Evolutionary conservation across 2,888 invertebrate species (phyloP), one percentile per base, ranked within the genome.

Genomic region (Amphipoea oculea): DNA sequence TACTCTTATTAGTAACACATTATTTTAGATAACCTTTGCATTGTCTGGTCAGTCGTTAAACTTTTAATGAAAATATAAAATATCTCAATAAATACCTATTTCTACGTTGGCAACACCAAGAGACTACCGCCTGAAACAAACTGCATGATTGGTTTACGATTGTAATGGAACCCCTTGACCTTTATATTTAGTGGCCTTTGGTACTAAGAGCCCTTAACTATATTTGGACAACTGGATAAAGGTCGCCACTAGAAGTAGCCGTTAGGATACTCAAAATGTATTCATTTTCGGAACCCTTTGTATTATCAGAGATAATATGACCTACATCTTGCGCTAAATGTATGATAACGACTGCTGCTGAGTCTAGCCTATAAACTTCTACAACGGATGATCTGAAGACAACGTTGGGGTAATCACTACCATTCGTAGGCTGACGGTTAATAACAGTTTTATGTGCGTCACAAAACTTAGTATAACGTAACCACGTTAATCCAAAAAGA

Each of bases 101-200:
- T 60, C 29, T 45, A 70, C 62, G 5, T 48, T 77, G 29, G 70
- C 75, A 68, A 79, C 57, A 76, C 65, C 70, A 70, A 80, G 57
- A 77, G 71, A 65, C 63, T 73, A 72, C 6, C 76, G 71, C 73
- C 87, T 88, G 89, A 72, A 86, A 81, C 85, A 82, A 90, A 90
- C 87, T 81, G 86, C 73, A 74, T 67, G 70, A 78, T 81, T 86
- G 87, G 85, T 89, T 90, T 90, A 87, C 75, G 81, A 90, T 91
- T 84, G 85, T 86, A 84, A 82, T 86, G 72, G 81, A 82, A 83
- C 82, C 84, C 76, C 85, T 89, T 88, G 90, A 87, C 88, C 90
- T 89, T 87, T 71, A 73, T 76, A 83, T 86, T 86, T 85, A 84
- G 83, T 83, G 45, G 65, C 68, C 70, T 78, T 84, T 81, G 77